phyloP scores from a whole-genome alignment of 2,113 vertebrate species.

The Morone saxatilis region DNA sequence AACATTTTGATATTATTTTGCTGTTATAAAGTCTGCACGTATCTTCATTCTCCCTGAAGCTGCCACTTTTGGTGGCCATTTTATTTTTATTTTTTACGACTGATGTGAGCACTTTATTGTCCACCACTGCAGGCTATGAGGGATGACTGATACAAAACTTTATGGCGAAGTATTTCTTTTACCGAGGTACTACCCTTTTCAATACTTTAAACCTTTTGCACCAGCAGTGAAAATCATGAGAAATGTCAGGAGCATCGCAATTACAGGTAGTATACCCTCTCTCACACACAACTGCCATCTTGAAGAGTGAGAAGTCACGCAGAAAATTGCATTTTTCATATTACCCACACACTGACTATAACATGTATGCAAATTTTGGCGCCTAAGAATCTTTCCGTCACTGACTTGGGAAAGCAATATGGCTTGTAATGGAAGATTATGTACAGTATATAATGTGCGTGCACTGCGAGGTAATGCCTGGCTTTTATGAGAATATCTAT shows the following conservation, averaged over 20 bases:
- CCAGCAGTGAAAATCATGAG: slow-evolving; percentile 28
- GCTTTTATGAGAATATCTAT: slow-evolving; percentile 41
- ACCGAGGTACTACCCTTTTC: slow-evolving; percentile 19
- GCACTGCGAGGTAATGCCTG: slow-evolving; percentile 12
- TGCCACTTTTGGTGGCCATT: neutral
- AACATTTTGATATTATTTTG: neutral
- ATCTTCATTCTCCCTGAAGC: slow-evolving; percentile 7
- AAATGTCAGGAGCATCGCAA: slow-evolving; percentile 26
- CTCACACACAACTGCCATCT: slow-evolving; percentile 36
- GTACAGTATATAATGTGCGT: slow-evolving; percentile 7
- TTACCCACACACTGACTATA: slow-evolving; percentile 34
- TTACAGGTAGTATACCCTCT: slow-evolving; percentile 41
- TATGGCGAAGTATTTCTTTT: slow-evolving; percentile 16
- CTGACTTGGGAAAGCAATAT: slow-evolving; percentile 25
- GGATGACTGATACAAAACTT: slow-evolving; percentile 6
- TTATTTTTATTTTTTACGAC: neutral
- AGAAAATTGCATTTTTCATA: slow-evolving; percentile 72
- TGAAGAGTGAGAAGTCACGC: slow-evolving; percentile 56
- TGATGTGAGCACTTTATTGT: slow-evolving; percentile 10
- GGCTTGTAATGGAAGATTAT: slow-evolving; percentile 38
- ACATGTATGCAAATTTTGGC: slow-evolving; percentile 56
- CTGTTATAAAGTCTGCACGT: neutral
- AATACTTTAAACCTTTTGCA: slow-evolving; percentile 32
- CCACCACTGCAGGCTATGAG: neutral
- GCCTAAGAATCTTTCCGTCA: slow-evolving; percentile 15